These are phyloP conservation scores for Dasypus novemcinctus DNA, from an alignment of 2,113 vertebrate genomes.

Conservation along the genomic window DNA sequence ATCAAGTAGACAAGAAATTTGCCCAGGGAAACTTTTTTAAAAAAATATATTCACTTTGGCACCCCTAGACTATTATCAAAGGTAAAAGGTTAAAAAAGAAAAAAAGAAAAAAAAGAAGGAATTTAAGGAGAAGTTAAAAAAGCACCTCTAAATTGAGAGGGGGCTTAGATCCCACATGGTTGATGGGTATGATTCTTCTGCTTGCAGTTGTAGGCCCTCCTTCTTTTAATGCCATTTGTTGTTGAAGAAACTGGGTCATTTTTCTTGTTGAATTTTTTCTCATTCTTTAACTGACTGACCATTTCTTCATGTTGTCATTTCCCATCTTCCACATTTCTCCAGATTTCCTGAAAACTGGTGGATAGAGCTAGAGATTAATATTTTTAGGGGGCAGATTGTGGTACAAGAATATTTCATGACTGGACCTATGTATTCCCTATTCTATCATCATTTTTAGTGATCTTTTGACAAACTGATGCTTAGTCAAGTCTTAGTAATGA, in stretches of 20 bases:
- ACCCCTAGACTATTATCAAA: too few relatives aligned
- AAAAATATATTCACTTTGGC: neutral
- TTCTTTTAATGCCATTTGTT: neutral
- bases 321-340: neutral
- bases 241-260: neutral
- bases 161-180: too few relatives aligned
- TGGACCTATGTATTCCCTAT: neutral
- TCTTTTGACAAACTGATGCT: neutral
- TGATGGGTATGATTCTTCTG: too few relatives aligned
- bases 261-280: neutral
- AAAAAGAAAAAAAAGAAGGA: too few relatives aligned
- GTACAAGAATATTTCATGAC: neutral
- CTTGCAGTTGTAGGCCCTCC: neutral
- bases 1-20: constrained; percentile 28
- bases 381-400: neutral
- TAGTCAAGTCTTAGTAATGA: neutral
- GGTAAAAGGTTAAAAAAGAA: neutral
- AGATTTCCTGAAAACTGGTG: neutral
- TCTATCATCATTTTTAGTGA: neutral
- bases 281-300: neutral
- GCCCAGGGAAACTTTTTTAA: neutral
- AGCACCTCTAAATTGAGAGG: too few relatives aligned
- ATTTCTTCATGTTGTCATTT: neutral
- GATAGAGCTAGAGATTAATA: neutral
- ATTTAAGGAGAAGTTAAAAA: neutral